Base-by-base conservation (phyloP, 2,113 vertebrate species). In the Budorcas taxicolor region DNA sequence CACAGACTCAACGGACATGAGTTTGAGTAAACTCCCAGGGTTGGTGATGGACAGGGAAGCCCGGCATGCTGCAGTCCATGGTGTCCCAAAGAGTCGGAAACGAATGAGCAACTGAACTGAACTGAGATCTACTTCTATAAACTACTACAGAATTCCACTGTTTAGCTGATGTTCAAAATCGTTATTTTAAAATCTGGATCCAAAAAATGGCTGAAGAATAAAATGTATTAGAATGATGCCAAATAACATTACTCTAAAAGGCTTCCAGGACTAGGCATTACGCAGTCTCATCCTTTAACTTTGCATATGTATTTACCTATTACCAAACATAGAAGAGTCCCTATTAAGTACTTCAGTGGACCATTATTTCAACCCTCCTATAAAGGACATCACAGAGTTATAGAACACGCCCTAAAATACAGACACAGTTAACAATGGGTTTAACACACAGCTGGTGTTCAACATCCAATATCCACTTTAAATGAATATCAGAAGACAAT, bases 171-270 rank as follows among this genome's bases (percentile, higher is more conserved):
- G 9, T 57, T 90, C 60, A 84, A 96, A 90, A 87, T 62, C 29
- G 1, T 87, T 60, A 29, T 80, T 87, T 80, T 36, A 12, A 87
- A 84, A 91, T 47, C 33, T 43, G 1, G 74, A 81, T 62, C 53
- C 3, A 53, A 76, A 76, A 47, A 91, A 84, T n/a, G 1, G 21
- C 31, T 87, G 10, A 83, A 53, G 8, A 90, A 90, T 31, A 81
- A 91, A 97, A 71, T 88, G 31, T 31, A 87, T 67, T 62, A 93
- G 71, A 96, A 60, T 64, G 23, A 74, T 64, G 92, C 7, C 19
- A 92, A 96, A 92, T 52, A 58, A 93, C 47, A 52, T 29, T 17
- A 67, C 17, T 64, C 55, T 71, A 62, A 94, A 86, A 89, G 6
- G 21, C 71, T 60, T 80, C 36, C 40, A 89, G 40, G 50, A 62